Evolutionary conservation across 2,888 invertebrate species (phyloP).

Genomic region (Crocallis elinguaria): DNA sequence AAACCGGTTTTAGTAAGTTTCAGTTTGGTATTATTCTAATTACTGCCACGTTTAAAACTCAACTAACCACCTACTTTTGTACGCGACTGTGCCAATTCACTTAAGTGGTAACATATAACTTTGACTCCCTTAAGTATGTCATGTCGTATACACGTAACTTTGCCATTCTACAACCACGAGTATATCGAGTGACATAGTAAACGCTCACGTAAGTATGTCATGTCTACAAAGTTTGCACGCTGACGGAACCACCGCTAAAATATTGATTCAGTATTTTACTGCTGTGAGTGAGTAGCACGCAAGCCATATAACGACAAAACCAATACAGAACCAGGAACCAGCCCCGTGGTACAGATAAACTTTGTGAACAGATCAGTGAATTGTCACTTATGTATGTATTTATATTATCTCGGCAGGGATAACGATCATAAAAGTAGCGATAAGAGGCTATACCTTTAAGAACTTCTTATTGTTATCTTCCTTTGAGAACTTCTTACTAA

Average conservation of each 20-base stretch:
- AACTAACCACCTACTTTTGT: no score
- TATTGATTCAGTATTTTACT: constrained; percentile 33
- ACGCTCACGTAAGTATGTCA: constrained; percentile 16
- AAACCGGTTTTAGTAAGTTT: no score
- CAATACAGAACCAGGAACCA: neutral
- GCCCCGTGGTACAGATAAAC: neutral
- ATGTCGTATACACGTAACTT: constrained; percentile 1
- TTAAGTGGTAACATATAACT: no score
- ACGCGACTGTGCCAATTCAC: no score
- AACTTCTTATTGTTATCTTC: no score
- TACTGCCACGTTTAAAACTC: no score
- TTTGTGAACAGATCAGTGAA: neutral
- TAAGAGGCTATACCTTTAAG: no score
- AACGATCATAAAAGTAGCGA: neutral
- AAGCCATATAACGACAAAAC: constrained; percentile 5
- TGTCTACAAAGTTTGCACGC: constrained; percentile 29
- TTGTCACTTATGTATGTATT: neutral
- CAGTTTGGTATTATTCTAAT: no score
- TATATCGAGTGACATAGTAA: constrained; percentile 7
- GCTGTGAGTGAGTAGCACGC: constrained; percentile 21
- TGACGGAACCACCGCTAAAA: constrained; percentile 24
- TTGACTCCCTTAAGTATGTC: neutral
- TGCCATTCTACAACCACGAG: neutral
- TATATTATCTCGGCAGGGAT: neutral
- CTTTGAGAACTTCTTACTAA: no score